Percentiles rank a stretch among this genome's conserved stretches.
Conservation (phyloP, 2,888 invertebrate species). For the Xylota segnis region DNA sequence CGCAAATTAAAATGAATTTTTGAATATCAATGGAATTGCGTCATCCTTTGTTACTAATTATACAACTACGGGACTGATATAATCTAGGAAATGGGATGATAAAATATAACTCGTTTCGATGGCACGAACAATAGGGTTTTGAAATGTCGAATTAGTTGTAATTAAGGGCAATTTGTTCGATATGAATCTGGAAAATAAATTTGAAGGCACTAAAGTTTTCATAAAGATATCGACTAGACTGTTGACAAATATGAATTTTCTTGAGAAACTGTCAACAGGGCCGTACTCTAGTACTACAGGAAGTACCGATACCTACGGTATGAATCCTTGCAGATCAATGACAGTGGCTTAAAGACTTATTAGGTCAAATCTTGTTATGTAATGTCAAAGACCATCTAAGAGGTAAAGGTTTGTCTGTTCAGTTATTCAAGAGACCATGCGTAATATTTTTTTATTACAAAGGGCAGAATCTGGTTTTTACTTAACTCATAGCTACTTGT, state of each 20-base stretch:
- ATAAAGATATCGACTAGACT: background rate
- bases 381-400: too few relatives aligned
- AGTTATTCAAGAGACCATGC: too few relatives aligned
- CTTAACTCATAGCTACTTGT: too few relatives aligned
- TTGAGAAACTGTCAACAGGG: too few relatives aligned
- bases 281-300: too few relatives aligned
- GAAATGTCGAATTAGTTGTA: background rate
- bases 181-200: background rate
- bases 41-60: constrained; percentile 4
- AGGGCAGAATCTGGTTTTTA: too few relatives aligned
- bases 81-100: background rate
- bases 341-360: too few relatives aligned
- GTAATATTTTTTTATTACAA: too few relatives aligned
- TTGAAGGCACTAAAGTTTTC: background rate
- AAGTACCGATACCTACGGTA: too few relatives aligned
- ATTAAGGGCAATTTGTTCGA: background rate
- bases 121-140: background rate
- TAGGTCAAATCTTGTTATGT: too few relatives aligned
- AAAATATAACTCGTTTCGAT: background rate
- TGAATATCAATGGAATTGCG: constrained; percentile 14
- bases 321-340: too few relatives aligned
- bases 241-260: background rate
- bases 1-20: constrained; percentile 24
- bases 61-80: background rate
- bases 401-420: too few relatives aligned